phyloP scores from a whole-genome alignment of 2,113 vertebrate genomes.

The Upupa epops region DNA sequence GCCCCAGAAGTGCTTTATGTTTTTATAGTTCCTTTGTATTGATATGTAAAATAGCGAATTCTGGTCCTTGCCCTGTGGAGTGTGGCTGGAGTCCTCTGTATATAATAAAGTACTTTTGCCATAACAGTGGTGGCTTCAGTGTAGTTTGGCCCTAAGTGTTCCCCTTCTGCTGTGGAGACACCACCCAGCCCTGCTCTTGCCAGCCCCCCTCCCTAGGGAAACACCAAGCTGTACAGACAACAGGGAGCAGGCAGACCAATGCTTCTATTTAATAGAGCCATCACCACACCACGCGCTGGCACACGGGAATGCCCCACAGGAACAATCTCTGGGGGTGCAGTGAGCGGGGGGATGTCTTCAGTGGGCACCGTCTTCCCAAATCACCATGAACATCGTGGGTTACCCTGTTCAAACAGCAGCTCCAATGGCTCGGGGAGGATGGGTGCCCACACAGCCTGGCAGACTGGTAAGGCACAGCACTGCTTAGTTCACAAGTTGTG shows the following conservation, averaged over 20 bases:
- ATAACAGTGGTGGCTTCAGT: background rate
- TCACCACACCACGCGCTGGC: background rate
- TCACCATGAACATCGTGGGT: rapidly evolving
- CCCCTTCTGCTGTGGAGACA: background rate
- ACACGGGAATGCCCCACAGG: background rate
- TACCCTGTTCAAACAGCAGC: background rate
- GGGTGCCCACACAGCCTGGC: rapidly evolving
- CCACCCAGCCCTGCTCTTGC: background rate
- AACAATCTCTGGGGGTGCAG: background rate
- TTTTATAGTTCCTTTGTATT: constrained; percentile 72
- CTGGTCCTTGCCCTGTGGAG: constrained; percentile 67
- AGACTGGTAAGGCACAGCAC: background rate
- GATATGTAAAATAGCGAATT: constrained; percentile 62
- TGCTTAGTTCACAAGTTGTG: background rate
- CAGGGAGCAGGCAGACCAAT: background rate
- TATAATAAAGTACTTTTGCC: constrained; percentile 74
- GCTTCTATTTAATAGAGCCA: background rate
- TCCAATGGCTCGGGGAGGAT: rapidly evolving
- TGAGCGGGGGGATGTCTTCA: background rate
- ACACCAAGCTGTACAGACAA: background rate
- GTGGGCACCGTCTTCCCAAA: rapidly evolving
- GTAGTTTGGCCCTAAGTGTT: background rate
- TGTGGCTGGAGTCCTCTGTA: constrained; percentile 65
- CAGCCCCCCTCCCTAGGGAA: background rate
- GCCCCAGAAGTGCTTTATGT: constrained; percentile 71